Conservation (phyloP, 2,797 vertebrate genomes). For the Halcyon chelicuti region DNA sequence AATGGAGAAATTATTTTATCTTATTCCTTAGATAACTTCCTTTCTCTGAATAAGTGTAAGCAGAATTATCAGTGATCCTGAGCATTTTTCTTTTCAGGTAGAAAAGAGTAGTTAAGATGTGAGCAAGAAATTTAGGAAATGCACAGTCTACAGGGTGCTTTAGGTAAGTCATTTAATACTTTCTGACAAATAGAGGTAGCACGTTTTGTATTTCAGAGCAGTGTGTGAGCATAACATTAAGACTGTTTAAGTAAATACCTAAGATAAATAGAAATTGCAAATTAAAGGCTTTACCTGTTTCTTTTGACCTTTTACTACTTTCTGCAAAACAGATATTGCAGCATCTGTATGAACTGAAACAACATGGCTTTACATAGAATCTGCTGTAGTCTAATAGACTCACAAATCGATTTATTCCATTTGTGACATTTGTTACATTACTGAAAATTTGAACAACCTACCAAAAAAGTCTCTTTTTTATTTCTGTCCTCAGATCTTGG, state of each 20-base stretch:
- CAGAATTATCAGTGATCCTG: neutral
- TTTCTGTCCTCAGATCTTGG: neutral
- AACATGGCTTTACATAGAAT: neutral
- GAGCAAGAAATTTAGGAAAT: neutral
- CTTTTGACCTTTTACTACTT: neutral
- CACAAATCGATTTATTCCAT: neutral
- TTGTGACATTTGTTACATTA: neutral
- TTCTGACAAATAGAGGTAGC: neutral
- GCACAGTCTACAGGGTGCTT: neutral
- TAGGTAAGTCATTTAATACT: neutral
- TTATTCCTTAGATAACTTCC: neutral
- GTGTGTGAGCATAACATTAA: neutral
- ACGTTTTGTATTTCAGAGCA: neutral
- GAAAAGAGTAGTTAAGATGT: neutral
- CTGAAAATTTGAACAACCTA: neutral
- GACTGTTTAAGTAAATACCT: neutral
- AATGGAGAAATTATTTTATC: neutral
- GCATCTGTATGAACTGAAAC: neutral
- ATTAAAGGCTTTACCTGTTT: neutral
- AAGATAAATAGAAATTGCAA: neutral
- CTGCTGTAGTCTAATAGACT: neutral
- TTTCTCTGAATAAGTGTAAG: neutral
- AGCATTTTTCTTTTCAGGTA: neutral
- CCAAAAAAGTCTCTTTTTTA: neutral
- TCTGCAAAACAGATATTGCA: neutral